Percentiles rank a stretch among this genome's conserved stretches.
Conservation (phyloP, 2,888 invertebrate genomes). For the Hemaris fuciformis region DNA sequence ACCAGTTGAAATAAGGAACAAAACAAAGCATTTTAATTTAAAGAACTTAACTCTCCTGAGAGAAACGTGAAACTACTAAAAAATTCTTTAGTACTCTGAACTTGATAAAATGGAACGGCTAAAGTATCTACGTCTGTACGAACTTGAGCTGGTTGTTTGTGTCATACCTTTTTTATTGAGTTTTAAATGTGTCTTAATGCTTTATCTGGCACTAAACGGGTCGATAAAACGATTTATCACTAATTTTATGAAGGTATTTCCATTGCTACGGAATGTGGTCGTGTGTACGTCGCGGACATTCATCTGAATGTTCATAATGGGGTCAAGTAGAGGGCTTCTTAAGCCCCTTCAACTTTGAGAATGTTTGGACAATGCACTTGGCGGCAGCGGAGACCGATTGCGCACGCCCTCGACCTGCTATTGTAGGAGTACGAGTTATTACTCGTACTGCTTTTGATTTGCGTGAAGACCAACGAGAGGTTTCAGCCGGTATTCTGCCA, state of each 20-base stretch:
- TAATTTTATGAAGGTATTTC: not conserved
- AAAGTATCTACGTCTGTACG: constrained; percentile 1
- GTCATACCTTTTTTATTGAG: not conserved
- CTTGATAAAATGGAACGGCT: constrained; percentile 8
- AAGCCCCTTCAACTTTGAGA: too few species aligned
- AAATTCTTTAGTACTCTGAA: constrained; percentile 9
- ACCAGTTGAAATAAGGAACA: constrained; percentile 2
- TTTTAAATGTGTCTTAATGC: not conserved
- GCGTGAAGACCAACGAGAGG: too few species aligned
- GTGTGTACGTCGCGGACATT: too few species aligned
- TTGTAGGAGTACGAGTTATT: too few species aligned
- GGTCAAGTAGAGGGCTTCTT: too few species aligned
- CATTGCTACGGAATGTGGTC: too few species aligned
- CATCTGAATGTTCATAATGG: too few species aligned
- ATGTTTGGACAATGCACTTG: too few species aligned
- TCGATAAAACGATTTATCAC: not conserved
- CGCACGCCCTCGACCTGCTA: too few species aligned
- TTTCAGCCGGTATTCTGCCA: too few species aligned
- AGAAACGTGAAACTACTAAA: constrained; percentile 6
- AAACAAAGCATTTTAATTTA: constrained; percentile 7
- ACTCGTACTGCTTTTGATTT: too few species aligned
- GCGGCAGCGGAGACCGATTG: too few species aligned
- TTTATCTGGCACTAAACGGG: not conserved
- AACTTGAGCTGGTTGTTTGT: not conserved
- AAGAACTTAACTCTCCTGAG: constrained; percentile 6